A percentile compares a stretch with the other conserved stretches of the same genome.
Evolutionary conservation across 1,140 invertebrate species (phyloP).

Genomic region (Phthorimaea operculella): DNA sequence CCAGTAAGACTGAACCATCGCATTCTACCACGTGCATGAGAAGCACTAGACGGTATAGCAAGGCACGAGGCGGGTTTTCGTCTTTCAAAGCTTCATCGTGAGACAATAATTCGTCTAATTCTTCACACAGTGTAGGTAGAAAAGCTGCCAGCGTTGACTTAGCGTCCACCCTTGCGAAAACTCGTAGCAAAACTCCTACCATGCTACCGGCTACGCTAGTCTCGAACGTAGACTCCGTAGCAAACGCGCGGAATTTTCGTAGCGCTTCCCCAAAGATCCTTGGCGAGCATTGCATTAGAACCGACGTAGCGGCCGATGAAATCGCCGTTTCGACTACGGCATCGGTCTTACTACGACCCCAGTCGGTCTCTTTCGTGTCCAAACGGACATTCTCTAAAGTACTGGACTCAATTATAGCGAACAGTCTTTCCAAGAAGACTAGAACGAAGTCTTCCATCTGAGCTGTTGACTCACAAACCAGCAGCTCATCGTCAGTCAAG

Average conservation of each 20-base stretch:
- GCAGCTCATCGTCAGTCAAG: constrained; percentile 80
- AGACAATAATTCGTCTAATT: constrained; percentile 57
- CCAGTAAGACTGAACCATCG: constrained; percentile 71
- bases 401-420: constrained; percentile 79
- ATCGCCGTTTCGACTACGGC: constrained; percentile 76
- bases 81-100: constrained; percentile 70
- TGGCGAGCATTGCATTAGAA: constrained; percentile 70
- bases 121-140: constrained; percentile 76
- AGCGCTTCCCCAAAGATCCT: constrained; percentile 75
- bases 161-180: constrained; percentile 77
- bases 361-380: constrained; percentile 71
- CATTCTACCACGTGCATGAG: constrained; percentile 77
- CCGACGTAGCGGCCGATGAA: constrained; percentile 73
- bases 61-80: constrained; percentile 81
- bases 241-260: constrained; percentile 79
- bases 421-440: constrained; percentile 85
- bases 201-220: constrained; percentile 84
- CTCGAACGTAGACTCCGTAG: constrained; percentile 80
- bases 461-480: constrained; percentile 82
- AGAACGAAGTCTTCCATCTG: constrained; percentile 87
- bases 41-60: constrained; percentile 82
- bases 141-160: constrained; percentile 77
- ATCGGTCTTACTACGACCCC: constrained; percentile 76
- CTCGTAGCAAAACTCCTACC: constrained; percentile 75
- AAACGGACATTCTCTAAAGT: constrained; percentile 74